Percentiles rank a stretch among this genome's conserved stretches.
These are phyloP conservation scores for Danio choprae DNA, from an alignment of 2,797 vertebrate genomes.

Conservation along the genomic window DNA sequence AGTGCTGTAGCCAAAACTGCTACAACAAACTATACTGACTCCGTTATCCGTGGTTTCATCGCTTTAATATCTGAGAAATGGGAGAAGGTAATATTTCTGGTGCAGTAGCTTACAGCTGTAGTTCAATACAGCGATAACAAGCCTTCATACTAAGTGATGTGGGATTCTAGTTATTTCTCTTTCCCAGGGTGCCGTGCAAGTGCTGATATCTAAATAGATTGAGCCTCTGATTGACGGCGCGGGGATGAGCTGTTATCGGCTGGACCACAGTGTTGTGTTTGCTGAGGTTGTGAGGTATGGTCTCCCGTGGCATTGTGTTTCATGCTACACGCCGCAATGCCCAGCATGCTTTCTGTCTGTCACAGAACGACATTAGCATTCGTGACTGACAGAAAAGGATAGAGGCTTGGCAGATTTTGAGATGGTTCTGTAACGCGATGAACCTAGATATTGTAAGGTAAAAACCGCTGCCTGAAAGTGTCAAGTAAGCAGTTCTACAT, in stretches of 20 bases:
- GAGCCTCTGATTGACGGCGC: slow-evolving; percentile 46
- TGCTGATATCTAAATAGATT: slow-evolving; percentile 51
- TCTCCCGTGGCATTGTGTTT: slow-evolving; percentile 47
- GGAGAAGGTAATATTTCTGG: slow-evolving; percentile 38
- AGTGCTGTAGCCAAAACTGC: slow-evolving; percentile 4
- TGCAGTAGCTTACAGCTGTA: slow-evolving; percentile 18
- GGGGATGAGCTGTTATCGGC: slow-evolving; percentile 49
- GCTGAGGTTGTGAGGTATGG: slow-evolving; percentile 31
- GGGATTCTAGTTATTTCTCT: slow-evolving; percentile 15
- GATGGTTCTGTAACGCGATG: slow-evolving; percentile 9
- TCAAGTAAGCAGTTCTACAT: neutral
- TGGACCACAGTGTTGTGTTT: slow-evolving; percentile 47
- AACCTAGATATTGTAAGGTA: slow-evolving; percentile 16
- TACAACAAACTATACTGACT: neutral
- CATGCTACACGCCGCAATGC: slow-evolving; percentile 14
- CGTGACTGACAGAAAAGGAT: slow-evolving; percentile 46
- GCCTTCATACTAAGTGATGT: neutral
- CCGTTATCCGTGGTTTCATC: slow-evolving; percentile 8
- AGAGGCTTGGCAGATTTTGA: slow-evolving; percentile 16
- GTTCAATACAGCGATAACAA: slow-evolving; percentile 34
- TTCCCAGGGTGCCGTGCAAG: slow-evolving; percentile 23
- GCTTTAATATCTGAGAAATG: slow-evolving; percentile 8
- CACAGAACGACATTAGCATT: slow-evolving; percentile 36
- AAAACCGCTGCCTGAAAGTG: neutral
- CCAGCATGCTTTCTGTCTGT: slow-evolving; percentile 28